Percentiles rank a stretch among this genome's conserved stretches.
Evolutionary conservation across 2,113 vertebrate species (phyloP).

Genomic region (Callaeas wilsoni): DNA sequence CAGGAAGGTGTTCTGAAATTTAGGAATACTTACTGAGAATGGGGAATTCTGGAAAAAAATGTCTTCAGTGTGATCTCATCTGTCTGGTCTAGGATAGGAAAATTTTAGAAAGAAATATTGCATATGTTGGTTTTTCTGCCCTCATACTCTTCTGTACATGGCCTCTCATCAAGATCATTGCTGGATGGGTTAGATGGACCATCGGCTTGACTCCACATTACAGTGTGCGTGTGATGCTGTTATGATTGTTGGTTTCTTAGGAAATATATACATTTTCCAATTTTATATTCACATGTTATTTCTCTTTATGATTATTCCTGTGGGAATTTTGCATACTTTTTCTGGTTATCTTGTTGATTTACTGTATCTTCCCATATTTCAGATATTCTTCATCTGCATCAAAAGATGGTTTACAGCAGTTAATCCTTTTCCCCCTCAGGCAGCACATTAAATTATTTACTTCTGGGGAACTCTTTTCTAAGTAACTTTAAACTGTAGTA

Average conservation of each 20-base stretch:
- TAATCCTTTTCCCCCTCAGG: background rate
- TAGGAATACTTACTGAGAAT: background rate
- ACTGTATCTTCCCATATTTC: background rate
- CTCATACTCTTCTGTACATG: background rate
- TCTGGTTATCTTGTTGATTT: background rate
- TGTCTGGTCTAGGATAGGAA: background rate
- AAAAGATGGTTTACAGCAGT: background rate
- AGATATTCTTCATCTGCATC: background rate
- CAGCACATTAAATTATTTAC: background rate
- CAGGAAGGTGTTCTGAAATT: background rate
- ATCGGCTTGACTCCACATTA: background rate
- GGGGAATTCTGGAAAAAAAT: background rate
- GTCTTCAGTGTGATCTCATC: background rate
- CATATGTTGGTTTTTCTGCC: background rate
- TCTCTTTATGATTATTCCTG: background rate
- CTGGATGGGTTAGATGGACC: background rate
- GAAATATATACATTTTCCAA: background rate
- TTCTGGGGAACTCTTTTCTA: background rate
- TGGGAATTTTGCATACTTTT: background rate
- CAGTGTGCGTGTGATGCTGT: rapidly evolving
- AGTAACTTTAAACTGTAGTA: background rate
- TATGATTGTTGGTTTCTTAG: background rate
- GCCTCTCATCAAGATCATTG: background rate
- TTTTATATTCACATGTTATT: background rate
- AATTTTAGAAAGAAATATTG: background rate